These are phyloP conservation scores for Physella acuta DNA, from an alignment of 1,140 invertebrate genomes.

Conservation along the genomic window DNA sequence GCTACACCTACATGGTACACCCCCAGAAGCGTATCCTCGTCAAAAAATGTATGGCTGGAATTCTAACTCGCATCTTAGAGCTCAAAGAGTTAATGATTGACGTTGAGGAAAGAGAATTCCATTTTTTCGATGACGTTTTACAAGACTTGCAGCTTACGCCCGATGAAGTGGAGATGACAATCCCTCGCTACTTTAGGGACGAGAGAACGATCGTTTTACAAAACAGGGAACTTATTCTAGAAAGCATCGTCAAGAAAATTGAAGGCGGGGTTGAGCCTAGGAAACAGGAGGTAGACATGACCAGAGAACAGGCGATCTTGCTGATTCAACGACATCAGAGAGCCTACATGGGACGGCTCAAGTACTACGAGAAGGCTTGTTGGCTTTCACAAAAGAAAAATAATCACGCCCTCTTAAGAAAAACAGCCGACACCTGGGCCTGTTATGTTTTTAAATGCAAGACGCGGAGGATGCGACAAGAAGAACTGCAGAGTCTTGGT, in stretches of 20 bases:
- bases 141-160: constrained; percentile 2
- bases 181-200: constrained; percentile 1
- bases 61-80: background rate
- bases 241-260: background rate
- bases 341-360: background rate
- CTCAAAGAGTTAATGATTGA: constrained; percentile 11
- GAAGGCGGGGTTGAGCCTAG: background rate
- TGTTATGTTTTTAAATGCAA: background rate
- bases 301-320: background rate
- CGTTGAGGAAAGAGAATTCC: constrained; percentile 8
- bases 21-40: constrained; percentile 14
- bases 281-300: background rate
- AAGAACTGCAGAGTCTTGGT: constrained; percentile 2
- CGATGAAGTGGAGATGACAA: background rate
- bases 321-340: constrained; percentile 19
- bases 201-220: background rate
- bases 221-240: background rate
- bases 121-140: constrained; percentile 7
- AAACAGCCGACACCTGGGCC: background rate
- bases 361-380: background rate
- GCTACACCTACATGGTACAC: constrained; percentile 17
- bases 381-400: background rate
- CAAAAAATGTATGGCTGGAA: background rate
- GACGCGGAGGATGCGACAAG: background rate
- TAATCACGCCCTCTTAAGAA: background rate